Base-by-base conservation (phyloP, 1,140 invertebrate species). In the Hylyphantes graminicola region DNA sequence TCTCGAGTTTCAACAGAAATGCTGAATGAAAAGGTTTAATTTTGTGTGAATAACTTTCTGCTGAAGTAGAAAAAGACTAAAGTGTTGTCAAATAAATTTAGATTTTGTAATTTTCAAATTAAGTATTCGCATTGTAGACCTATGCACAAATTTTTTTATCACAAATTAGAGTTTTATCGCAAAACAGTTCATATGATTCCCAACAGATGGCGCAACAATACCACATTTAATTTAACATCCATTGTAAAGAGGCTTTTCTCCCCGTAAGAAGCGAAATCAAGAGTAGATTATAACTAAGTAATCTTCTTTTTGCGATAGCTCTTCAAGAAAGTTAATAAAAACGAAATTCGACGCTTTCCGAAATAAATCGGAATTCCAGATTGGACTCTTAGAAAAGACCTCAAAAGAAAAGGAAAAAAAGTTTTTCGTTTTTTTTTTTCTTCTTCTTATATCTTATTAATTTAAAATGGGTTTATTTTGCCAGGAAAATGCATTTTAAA, bases 271-370 rank as follows among this genome's bases (percentile, higher is more conserved):
- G 35, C 48, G n/a, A 76, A 63, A 19, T 65, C 50, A 53, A 65
- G 67, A 65, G 76, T 35, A 78, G 63, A 78, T 80, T 70, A 53
- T 80, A 80, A 80, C 77, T 70, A 61, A 67, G 53, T 80, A 80
- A 73, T 81, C 79, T 81, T 80, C 79, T 81, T 81, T 81, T 81
- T 81, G 73, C 79, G 68, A 81, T 78, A 50, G 67, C 68, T 63
- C 68, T 81, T 73, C 54, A 21, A 15, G 9, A 81, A 81, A 81
- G 79, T 81, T 81, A 81, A 81, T 81, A 81, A 81, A 81, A 81
- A 73, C 67, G 79, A 81, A 81, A 81, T 73, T 55, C 17, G 68
- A 21, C 55, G 53, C 59, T 81, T 73, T 59, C 17, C 54, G 57
- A 50, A 64, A 81, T 73, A 70, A 81, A 81, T 81, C 48, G 55